A percentile compares a stretch with the other conserved stretches of the same genome.
These are phyloP conservation scores for Hedychridium roseum DNA, from an alignment of 2,888 invertebrate genomes.

Conservation along the genomic window DNA sequence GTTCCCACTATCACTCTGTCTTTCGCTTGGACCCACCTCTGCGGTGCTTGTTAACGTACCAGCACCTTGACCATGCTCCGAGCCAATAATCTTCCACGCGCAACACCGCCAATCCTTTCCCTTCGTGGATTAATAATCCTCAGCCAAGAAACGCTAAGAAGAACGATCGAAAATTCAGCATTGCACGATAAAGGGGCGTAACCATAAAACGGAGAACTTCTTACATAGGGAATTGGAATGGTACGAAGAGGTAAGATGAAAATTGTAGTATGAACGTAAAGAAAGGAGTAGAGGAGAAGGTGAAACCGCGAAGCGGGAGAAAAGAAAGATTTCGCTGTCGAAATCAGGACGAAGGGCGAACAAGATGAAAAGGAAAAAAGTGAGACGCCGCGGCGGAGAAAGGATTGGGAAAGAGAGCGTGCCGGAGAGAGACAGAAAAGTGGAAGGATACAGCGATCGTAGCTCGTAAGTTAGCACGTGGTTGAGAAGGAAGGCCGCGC, in stretches of 20 bases:
- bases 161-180: conserved; percentile 21
- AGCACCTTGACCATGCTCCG: conserved; percentile 36
- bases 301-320: no score
- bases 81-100: conserved; percentile 35
- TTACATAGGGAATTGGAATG: no score
- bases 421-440: conserved; percentile 29
- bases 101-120: conserved; percentile 32
- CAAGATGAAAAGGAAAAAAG: conserved; percentile 26
- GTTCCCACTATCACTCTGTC: no score
- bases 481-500: conserved; percentile 47
- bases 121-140: conserved; percentile 41
- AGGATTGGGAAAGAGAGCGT: conserved; percentile 13
- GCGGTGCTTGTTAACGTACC: conserved; percentile 40
- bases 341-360: background rate
- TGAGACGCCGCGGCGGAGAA: conserved; percentile 22
- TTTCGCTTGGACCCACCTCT: background rate
- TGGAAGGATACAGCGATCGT: conserved; percentile 49
- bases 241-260: no score
- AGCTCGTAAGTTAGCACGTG: conserved; percentile 62
- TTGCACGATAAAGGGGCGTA: no score
- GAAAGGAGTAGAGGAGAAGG: no score
- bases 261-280: no score
- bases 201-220: no score
- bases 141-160: no score
- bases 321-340: background rate